A percentile compares a stretch with the other conserved stretches of the same genome.
Evolutionary conservation across 2,113 vertebrate genomes (phyloP).

Genomic region (Melozone crissalis): DNA sequence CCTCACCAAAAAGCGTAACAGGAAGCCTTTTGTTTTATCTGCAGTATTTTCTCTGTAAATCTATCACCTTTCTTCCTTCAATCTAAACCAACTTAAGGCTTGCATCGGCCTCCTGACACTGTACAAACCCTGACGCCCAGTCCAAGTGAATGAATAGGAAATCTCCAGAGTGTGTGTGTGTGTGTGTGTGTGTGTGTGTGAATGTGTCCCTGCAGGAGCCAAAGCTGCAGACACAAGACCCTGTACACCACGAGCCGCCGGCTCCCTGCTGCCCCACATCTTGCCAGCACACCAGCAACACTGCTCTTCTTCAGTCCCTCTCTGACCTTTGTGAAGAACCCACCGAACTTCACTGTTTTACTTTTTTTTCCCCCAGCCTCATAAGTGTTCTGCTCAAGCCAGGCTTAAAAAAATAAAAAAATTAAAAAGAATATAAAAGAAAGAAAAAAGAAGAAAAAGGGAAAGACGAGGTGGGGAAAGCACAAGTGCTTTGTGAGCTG

Average conservation of each 20-base stretch:
- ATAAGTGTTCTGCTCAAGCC: not conserved
- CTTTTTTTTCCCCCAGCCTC: not conserved
- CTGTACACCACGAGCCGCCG: accelerated
- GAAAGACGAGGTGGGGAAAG: accelerated
- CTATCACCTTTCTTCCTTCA: not conserved
- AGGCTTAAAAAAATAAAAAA: not conserved
- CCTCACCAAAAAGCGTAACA: not conserved
- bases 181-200: no score
- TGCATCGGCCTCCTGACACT: not conserved
- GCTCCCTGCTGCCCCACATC: not conserved
- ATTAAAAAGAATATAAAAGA: accelerated
- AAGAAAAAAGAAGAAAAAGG: not conserved
- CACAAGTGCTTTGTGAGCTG: not conserved
- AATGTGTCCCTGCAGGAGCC: not conserved
- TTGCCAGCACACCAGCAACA: not conserved
- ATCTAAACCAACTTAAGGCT: not conserved
- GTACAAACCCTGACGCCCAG: not conserved
- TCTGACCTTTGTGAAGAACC: not conserved
- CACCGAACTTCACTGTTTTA: not conserved
- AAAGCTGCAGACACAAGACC: not conserved
- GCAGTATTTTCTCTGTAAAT: not conserved
- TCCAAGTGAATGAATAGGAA: not conserved
- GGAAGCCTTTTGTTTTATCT: not conserved
- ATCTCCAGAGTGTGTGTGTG: not conserved
- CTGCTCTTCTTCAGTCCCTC: not conserved